Conservation (phyloP, 2,797 vertebrate genomes). For the Macroramphosus scolopax region DNA sequence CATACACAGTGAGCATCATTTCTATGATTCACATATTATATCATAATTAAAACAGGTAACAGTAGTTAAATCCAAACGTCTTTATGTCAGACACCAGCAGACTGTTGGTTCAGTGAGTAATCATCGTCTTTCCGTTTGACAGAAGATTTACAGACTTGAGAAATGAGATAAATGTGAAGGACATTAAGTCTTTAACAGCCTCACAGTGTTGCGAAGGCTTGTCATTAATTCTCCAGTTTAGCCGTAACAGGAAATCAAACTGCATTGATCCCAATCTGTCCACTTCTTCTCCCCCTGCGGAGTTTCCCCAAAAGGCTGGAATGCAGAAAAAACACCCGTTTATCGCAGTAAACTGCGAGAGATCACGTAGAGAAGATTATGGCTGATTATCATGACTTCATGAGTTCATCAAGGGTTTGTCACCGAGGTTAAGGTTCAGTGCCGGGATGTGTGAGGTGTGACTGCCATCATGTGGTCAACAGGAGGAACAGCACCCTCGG, state of each 20-base stretch:
- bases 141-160: slow-evolving; percentile 7
- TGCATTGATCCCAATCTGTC: slow-evolving; percentile 29
- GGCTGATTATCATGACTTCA: too few species aligned
- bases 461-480: slow-evolving; percentile 62
- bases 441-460: slow-evolving; percentile 5
- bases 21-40: too few species aligned
- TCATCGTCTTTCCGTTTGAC: slow-evolving; percentile 26
- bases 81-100: too few species aligned
- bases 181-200: slow-evolving; percentile 39
- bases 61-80: too few species aligned
- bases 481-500: slow-evolving; percentile 2
- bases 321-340: slow-evolving; percentile 5
- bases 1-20: too few species aligned
- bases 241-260: slow-evolving; percentile 49
- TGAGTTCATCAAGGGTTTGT: too few species aligned
- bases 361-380: slow-evolving; percentile 10
- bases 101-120: too few species aligned
- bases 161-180: slow-evolving; percentile 26
- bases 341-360: slow-evolving; percentile 2
- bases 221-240: slow-evolving; percentile 38
- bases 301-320: slow-evolving; percentile 7
- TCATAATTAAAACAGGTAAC: too few species aligned
- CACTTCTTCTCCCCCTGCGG: slow-evolving; percentile 4
- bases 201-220: slow-evolving; percentile 4
- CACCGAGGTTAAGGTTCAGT: background rate